Conservation (phyloP, 1,140 invertebrate species). For the Belonocnema kinseyi region DNA sequence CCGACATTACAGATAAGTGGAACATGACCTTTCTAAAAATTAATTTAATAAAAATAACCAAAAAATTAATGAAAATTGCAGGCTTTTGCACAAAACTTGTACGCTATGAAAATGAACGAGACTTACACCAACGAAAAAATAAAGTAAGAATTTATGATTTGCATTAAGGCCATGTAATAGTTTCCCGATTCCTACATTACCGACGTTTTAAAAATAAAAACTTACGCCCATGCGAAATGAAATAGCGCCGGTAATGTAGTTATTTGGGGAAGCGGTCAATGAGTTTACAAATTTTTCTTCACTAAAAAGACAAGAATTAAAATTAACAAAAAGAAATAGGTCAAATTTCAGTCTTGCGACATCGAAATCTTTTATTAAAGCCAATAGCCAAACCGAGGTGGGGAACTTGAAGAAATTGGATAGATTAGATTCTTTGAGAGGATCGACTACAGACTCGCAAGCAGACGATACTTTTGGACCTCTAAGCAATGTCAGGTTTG, state of each 20-base stretch:
- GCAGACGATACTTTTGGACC: slow-evolving; percentile 90
- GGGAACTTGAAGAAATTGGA: slow-evolving; percentile 79
- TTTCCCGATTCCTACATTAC: too few species aligned
- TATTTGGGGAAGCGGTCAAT: background rate
- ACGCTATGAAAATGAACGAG: slow-evolving; percentile 86
- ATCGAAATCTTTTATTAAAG: slow-evolving; percentile 94
- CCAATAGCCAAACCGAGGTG: slow-evolving; percentile 89
- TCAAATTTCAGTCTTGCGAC: slow-evolving; percentile 78
- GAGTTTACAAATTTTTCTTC: background rate
- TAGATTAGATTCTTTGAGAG: slow-evolving; percentile 83
- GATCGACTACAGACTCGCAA: slow-evolving; percentile 83
- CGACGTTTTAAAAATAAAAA: background rate
- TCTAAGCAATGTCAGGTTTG: slow-evolving; percentile 89
- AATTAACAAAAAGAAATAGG: background rate
- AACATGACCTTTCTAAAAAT: slow-evolving; percentile 18
- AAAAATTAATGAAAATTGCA: slow-evolving; percentile 64
- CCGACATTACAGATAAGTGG: background rate
- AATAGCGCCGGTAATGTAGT: too few species aligned
- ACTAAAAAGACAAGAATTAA: background rate
- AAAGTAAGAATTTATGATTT: slow-evolving; percentile 70
- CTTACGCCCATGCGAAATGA: too few species aligned
- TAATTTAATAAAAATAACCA: background rate
- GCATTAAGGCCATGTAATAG: background rate
- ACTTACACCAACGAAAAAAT: slow-evolving; percentile 78
- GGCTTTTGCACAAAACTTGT: slow-evolving; percentile 87